Base-by-base conservation (phyloP, 2,113 vertebrate genomes). In the Ardeotis arabs region DNA sequence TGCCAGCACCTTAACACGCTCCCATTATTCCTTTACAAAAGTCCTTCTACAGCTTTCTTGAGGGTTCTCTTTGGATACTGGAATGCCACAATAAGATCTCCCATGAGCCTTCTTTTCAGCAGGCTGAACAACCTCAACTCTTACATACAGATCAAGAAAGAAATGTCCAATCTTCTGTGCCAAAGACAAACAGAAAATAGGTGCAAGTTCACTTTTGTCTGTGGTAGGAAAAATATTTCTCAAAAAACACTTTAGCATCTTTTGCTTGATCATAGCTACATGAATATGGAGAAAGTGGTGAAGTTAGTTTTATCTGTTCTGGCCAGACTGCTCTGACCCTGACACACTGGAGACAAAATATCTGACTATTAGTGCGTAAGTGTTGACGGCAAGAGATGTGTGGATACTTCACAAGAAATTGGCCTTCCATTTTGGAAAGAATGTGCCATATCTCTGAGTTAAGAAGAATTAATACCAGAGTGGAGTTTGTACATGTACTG, bases 171-270 rank as follows among this genome's bases (percentile, higher is more conserved):
- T 49, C 18, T 52, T 53, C 27, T 68, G 21, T 33, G 12, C 6
- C 23, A 55, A 63, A 63, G 16, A 41, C 4, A 75, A 79, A 41
- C 7, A 68, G 23, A 72, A 91, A 76, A 72, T 17, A 47, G 3
- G 1, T 29, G 29, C 2, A 64, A 60, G 45, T 56, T 35, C 0
- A 0, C 5, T 64, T 74, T 56, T 35, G 6, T 15, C 9, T 33
- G 6, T 24, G 10, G 21, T 35, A 68, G 12, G 14, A 85, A 62
- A 87, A 67, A 3, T 18, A 59, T 29, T 64, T 68, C 7, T 50
- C 21, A 81, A 56, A 88, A 91, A 60, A 0, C 2, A 4, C 7
- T 82, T 44, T 2, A 45, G 5, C 14, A 49, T 76, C 12, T 83
- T 68, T 60, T 69, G 14, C 5, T 72, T 87, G 4, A 33, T 64